A percentile compares a stretch with the other conserved stretches of the same genome.
These are phyloP conservation scores for Drosophila macrospina DNA, from an alignment of 2,888 invertebrate genomes.

Conservation along the genomic window DNA sequence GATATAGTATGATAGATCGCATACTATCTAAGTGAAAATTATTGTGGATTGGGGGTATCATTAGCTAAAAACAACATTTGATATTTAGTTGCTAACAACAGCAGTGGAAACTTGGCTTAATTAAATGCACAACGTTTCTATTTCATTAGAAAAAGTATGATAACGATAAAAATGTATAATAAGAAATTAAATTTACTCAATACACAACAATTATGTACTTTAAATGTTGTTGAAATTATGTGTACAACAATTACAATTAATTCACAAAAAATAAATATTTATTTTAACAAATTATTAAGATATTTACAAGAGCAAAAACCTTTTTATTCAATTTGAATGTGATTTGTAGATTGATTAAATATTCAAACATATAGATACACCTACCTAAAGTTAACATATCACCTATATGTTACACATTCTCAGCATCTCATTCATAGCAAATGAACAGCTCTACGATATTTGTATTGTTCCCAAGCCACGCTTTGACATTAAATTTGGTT, in stretches of 20 bases:
- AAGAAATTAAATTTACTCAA: no score
- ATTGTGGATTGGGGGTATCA: neutral
- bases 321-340: neutral
- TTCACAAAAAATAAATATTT: no score
- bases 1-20: neutral
- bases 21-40: neutral
- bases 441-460: slow-evolving; percentile 39
- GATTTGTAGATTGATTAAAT: neutral
- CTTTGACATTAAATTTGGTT: slow-evolving; percentile 74
- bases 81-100: no score
- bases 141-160: no score
- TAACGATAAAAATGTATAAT: no score
- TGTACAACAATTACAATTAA: no score
- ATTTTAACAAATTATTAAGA: neutral
- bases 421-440: slow-evolving; percentile 36
- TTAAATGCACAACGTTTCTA: no score
- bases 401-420: slow-evolving; percentile 7
- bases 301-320: neutral
- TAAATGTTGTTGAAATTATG: no score
- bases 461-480: slow-evolving; percentile 70
- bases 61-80: no score
- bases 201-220: no score
- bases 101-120: no score
- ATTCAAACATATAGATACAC: neutral
- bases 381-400: slow-evolving; percentile 9